Evolutionary conservation across 2,797 vertebrate genomes (phyloP).

Genomic region (Sorex maritimensis): DNA sequence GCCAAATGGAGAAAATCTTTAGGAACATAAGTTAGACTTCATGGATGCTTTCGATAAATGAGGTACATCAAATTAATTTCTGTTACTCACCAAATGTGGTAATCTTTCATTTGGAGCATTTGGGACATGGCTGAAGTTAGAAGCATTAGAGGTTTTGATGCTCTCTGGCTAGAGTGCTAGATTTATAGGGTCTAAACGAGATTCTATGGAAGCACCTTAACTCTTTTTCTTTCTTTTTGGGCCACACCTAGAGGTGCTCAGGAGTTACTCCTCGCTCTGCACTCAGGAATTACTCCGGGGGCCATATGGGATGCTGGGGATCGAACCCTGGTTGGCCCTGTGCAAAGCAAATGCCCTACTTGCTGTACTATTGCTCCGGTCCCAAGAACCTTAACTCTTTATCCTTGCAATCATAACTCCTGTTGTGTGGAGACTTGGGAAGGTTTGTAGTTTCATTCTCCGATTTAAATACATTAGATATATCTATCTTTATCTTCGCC

Average conservation of each 20-base stretch:
- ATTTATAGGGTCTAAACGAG: neutral
- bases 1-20: neutral
- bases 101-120: neutral
- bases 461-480: neutral
- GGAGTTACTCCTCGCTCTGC: too few relatives aligned
- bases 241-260: neutral
- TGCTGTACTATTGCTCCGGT: too few relatives aligned
- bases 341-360: too few relatives aligned
- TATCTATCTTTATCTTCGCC: neutral
- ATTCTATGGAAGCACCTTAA: accelerated
- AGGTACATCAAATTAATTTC: neutral
- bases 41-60: neutral
- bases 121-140: neutral
- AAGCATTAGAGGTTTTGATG: neutral
- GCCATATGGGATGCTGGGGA: too few relatives aligned
- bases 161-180: neutral
- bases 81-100: neutral
- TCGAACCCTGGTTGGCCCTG: too few relatives aligned
- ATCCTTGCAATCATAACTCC: neutral
- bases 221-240: neutral
- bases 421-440: neutral
- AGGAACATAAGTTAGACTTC: neutral
- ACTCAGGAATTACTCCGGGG: too few relatives aligned
- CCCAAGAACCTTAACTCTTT: neutral
- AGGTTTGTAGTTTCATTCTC: neutral